Conservation (phyloP, 2,113 vertebrate species). For the Mus spicilegus region DNA sequence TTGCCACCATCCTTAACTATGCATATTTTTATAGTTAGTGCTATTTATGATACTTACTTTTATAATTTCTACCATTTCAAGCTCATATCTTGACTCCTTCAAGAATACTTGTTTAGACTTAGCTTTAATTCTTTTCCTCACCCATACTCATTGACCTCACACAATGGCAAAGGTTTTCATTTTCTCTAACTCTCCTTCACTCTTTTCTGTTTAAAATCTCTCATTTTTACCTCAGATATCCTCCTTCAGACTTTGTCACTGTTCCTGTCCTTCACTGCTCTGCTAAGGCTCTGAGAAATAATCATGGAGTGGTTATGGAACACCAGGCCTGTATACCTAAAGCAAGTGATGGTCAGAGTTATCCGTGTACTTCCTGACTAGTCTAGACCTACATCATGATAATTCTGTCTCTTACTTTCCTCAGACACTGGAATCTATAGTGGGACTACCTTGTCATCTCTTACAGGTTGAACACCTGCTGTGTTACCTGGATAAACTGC, state of each 20-base stretch:
- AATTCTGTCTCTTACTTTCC: not conserved
- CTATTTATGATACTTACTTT: not conserved
- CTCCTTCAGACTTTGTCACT: not conserved
- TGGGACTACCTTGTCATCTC: slow-evolving; percentile 15
- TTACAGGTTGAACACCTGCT: not conserved
- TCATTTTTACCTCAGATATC: not conserved
- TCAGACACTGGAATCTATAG: not conserved
- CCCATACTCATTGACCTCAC: not conserved
- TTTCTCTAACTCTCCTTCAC: not conserved
- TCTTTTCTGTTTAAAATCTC: not conserved
- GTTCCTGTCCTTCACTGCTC: not conserved
- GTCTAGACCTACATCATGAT: fast-evolving
- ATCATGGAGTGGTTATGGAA: not conserved
- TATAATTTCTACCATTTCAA: not conserved
- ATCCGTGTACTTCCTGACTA: too few species aligned
- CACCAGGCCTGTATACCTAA: not conserved
- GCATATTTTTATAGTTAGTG: not conserved
- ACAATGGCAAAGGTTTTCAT: not conserved
- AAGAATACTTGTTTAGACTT: not conserved
- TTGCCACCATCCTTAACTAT: not conserved
- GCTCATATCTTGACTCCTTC: not conserved
- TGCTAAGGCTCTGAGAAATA: not conserved
- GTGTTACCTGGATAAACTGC: not conserved
- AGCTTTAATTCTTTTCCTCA: not conserved
- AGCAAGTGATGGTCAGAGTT: too few species aligned